phyloP scores from a whole-genome alignment of 2,797 vertebrate species.

The Rachycentron canadum region DNA sequence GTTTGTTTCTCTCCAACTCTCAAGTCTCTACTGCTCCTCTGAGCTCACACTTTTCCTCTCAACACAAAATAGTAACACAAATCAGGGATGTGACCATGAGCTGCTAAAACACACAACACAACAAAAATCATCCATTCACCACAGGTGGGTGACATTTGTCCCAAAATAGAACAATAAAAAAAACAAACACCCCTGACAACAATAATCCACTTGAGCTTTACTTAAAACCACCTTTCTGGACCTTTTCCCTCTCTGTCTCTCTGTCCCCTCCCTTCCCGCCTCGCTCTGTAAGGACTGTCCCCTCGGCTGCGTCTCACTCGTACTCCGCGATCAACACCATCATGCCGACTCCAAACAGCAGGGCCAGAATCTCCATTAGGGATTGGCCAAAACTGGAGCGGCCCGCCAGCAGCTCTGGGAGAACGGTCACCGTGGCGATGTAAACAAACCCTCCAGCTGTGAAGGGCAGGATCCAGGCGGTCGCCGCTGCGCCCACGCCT shows the following conservation, averaged over 20 bases:
- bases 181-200: conserved; percentile 24
- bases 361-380: conserved; percentile 89
- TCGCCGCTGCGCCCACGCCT: conserved; percentile 88
- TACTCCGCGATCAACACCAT: conserved; percentile 95
- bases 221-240: conserved; percentile 29
- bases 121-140: conserved; percentile 22
- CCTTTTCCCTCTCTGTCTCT: conserved; percentile 6
- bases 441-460: conserved; percentile 94
- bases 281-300: background rate
- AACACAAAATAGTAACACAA: conserved; percentile 17
- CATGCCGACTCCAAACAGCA: conserved; percentile 91
- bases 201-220: conserved; percentile 29
- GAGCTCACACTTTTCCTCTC: background rate
- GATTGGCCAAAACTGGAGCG: conserved; percentile 89
- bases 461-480: conserved; percentile 93
- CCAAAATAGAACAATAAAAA: conserved; percentile 26
- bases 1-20: background rate
- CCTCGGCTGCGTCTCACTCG: conserved; percentile 80
- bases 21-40: conserved; percentile 2
- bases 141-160: conserved; percentile 8
- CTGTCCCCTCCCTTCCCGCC: background rate
- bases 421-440: conserved; percentile 92
- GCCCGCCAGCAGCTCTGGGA: conserved; percentile 91
- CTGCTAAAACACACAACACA: conserved; percentile 23
- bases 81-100: conserved; percentile 27